These are phyloP conservation scores for Parochlus steinenii DNA, from an alignment of 2,888 invertebrate species.

Conservation along the genomic window DNA sequence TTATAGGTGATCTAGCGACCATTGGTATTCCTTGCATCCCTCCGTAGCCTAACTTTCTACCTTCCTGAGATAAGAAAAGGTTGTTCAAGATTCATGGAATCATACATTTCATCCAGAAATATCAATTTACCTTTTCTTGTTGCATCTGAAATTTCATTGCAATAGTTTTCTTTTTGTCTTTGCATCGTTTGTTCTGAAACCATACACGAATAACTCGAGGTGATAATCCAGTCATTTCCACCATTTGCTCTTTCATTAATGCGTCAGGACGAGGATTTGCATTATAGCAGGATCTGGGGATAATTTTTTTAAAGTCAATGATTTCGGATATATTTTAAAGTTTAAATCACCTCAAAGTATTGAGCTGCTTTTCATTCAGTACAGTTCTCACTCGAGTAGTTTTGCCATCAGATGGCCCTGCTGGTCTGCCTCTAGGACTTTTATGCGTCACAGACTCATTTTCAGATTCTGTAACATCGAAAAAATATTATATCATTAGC, in stretches of 20 bases:
- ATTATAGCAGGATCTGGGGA: conserved; percentile 73
- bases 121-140: conserved; percentile 74
- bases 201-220: conserved; percentile 97
- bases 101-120: neutral
- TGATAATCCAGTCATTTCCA: conserved; percentile 95
- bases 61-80: conserved; percentile 48
- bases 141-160: conserved; percentile 96
- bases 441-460: conserved; percentile 83
- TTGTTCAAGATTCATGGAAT: neutral
- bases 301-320: conserved; percentile 2
- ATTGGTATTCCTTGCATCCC: conserved; percentile 95
- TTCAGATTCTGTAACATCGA: conserved; percentile 56
- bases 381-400: conserved; percentile 98
- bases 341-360: conserved; percentile 58
- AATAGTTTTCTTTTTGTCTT: conserved; percentile 93
- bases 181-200: conserved; percentile 98
- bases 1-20: conserved; percentile 87
- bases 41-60: conserved; percentile 83
- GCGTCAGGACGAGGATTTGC: conserved; percentile 98
- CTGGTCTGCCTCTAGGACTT: conserved; percentile 42
- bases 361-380: conserved; percentile 94
- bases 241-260: conserved; percentile 96
- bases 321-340: neutral
- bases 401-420: conserved; percentile 57
- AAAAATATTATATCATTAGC: conserved; percentile 8